Evolutionary conservation across 2,888 invertebrate genomes (phyloP), one percentile per base, ranked within the genome.

Genomic region (Eremobia ochroleuca): DNA sequence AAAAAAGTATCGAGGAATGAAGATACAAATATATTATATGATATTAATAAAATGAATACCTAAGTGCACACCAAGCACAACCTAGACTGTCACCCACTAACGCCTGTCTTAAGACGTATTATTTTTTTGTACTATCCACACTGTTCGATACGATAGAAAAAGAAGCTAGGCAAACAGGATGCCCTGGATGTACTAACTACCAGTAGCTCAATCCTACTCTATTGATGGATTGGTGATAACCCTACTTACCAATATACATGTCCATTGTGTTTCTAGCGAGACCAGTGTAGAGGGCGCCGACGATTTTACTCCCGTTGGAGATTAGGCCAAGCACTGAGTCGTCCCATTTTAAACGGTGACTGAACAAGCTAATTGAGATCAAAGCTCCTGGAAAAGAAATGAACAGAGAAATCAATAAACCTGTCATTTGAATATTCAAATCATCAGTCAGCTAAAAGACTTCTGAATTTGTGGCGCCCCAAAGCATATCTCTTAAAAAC

Each of bases 301-400:
- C 79, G 0, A 96, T 81, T 82, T 96, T 96, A 79, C 96, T 96
- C n/a, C 87, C 77, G 66, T 89, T 94, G 0, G 96, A 96, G 66
- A 96, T 94, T 0, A 96, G 73, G 0, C 96, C 96, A 21, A 96
- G 85, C 2, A 94, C 90, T 0, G 96, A 94, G 67, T 96, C 96
- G 59, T 95, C 91, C 95, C 96, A 96, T 86, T 94, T 93, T 62
- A 94, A 85, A 13, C 90, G 91, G 25, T 95, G 92, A 64, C 96
- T 96, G 83, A 96, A 96, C 18, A 95, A 37, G 75, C 95, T 95
- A 79, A 96, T 95, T 62, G 96, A 96, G 67, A 96, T 93, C 49
- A 96, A 64, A 0, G 95, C 95, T 79, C 96, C 96, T 96, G 87
- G 11, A 87, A 85, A 74, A 8, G 0, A 37, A 55, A 59, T 25